These are phyloP conservation scores for Myrmophylax atrothorax DNA, from an alignment of 2,113 vertebrate species.

Conservation along the genomic window DNA sequence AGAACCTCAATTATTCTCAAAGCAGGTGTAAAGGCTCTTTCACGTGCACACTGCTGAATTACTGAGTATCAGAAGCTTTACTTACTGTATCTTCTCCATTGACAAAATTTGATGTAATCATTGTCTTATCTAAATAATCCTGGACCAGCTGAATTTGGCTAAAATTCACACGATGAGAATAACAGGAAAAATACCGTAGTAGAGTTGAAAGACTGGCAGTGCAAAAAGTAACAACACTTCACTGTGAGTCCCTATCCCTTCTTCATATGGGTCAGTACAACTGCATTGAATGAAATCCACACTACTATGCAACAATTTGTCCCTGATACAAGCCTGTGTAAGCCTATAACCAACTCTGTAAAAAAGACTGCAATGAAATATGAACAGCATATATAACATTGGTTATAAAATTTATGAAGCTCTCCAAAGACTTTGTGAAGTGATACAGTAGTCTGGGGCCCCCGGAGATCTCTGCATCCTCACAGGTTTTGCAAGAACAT, in stretches of 20 bases:
- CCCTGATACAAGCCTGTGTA: background rate
- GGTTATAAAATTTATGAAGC: background rate
- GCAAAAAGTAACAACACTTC: background rate
- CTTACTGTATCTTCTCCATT: background rate
- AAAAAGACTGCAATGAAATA: background rate
- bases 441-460: background rate
- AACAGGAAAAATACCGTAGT: background rate
- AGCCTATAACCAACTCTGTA: background rate
- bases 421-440: background rate
- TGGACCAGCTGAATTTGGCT: background rate
- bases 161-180: background rate
- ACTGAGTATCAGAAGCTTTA: background rate
- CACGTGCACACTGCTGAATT: background rate
- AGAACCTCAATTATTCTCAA: background rate
- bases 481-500: background rate
- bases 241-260: background rate
- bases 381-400: background rate
- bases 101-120: background rate
- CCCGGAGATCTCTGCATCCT: fast-evolving
- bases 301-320: background rate
- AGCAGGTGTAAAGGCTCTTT: background rate
- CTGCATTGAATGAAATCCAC: background rate
- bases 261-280: background rate
- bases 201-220: background rate
- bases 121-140: background rate